Evolutionary conservation across 92 coral and sea anemone genomes (phyloP), one percentile per base, ranked within the genome.

Genomic region (Parazoanthus swiftii): DNA sequence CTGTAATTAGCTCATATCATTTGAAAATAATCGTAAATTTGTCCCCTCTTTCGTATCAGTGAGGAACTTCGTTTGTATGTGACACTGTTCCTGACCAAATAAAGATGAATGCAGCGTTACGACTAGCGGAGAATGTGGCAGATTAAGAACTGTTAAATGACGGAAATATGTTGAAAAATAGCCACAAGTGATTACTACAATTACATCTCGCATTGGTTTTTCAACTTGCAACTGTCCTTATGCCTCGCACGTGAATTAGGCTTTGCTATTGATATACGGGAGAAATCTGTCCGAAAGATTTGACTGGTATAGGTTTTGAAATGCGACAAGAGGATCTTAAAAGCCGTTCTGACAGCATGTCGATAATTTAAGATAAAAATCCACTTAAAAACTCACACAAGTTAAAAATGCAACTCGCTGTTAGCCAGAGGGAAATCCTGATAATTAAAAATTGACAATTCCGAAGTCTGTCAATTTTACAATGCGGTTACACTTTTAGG

Each of bases 161-260:
- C 23, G 43, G 23, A 21, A 36, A 72, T 29, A 76, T 21, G 66
- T 48, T 42, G 18, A 26, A 23, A 78, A 2, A 39, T 15, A 78
- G 37, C 48, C 20, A 25, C 37, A 21, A 48, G 9, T 46, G 23
- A 79, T 76, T 25, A 76, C 35, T 76, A 18, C 42, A 39, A 21
- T 76, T 39, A 76, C 46, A 26, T 39, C 38, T 20, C 35, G 5
- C 80, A 39, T 76, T 29, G 29, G 36, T 77, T 46, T 74, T 77
- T 44, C 63, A 39, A 77, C 36, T 44, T 44, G 13, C 39, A 79
- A 48, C 46, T 50, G 21, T 79, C 83, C 38, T 79, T 79, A 33
- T 79, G 83, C 23, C 70, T 54, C 33, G 83, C 83, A 15, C 10
- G 70, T 33, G 83, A 79, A 79, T 35, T 79, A 79, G 8, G 23